phyloP scores from a whole-genome alignment of 2,888 invertebrate species.

The Tuta absoluta region DNA sequence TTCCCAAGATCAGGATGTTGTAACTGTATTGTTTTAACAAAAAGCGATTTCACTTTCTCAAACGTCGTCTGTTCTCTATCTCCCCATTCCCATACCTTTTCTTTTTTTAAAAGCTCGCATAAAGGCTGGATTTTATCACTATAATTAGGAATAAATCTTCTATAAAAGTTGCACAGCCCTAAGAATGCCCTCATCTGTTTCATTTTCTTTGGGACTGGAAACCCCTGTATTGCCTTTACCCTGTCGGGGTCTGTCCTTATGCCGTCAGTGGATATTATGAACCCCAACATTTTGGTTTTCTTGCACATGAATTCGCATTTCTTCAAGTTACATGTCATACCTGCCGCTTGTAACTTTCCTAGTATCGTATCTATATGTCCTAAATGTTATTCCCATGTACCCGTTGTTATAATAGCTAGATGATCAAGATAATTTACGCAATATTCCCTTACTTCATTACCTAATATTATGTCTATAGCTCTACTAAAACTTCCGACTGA shows the following conservation, averaged over 20 bases:
- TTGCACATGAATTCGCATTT: constrained; percentile 19
- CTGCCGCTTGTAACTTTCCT: constrained; percentile 24
- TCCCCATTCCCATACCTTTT: background rate
- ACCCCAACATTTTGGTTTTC: constrained; percentile 6
- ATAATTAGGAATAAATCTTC: constrained; percentile 37
- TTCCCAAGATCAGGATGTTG: constrained; percentile 23
- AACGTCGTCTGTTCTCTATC: constrained; percentile 33
- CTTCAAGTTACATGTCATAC: constrained; percentile 25
- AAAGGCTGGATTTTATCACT: constrained; percentile 31
- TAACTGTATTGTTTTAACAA: constrained; percentile 29
- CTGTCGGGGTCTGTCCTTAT: background rate
- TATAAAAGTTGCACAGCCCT: constrained; percentile 37
- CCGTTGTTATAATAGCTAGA: constrained; percentile 36
- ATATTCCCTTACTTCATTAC: constrained; percentile 35
- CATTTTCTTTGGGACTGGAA: background rate
- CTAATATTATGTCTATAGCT: constrained; percentile 41
- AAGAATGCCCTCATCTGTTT: constrained; percentile 6
- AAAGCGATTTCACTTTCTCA: constrained; percentile 32
- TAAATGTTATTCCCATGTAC: constrained; percentile 32
- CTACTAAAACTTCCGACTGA: too few species aligned
- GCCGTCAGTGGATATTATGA: background rate
- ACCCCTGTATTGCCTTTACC: constrained; percentile 5
- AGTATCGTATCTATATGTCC: constrained; percentile 34
- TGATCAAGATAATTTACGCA: constrained; percentile 42
- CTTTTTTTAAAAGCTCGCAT: constrained; percentile 24